These are phyloP conservation scores for Myioborus miniatus DNA, from an alignment of 2,797 vertebrate genomes.

Conservation along the genomic window DNA sequence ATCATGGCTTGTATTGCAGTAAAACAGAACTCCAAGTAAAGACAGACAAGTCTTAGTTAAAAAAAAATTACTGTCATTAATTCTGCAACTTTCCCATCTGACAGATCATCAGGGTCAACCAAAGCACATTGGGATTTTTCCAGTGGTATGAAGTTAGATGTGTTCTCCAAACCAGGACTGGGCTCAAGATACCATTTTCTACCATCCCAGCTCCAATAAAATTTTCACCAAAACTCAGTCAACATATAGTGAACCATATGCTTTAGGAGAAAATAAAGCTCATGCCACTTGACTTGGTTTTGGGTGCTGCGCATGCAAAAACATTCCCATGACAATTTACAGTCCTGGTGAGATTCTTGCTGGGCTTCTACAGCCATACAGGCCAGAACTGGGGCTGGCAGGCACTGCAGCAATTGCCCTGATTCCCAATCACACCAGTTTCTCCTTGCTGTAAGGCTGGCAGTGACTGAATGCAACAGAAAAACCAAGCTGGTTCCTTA, in stretches of 20 bases:
- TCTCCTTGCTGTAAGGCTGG: neutral
- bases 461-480: neutral
- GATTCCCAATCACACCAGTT: neutral
- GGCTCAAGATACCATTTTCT: neutral
- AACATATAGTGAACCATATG: neutral
- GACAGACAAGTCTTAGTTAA: neutral
- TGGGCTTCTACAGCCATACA: rapidly evolving
- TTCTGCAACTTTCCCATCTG: neutral
- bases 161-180: neutral
- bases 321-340: neutral
- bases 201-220: neutral
- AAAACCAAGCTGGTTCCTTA: neutral
- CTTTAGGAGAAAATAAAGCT: neutral
- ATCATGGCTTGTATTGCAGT: neutral
- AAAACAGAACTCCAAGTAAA: neutral
- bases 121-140: neutral
- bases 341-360: neutral
- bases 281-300: neutral
- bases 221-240: neutral
- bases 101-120: neutral
- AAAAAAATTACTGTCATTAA: neutral
- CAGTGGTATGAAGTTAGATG: neutral
- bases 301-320: neutral
- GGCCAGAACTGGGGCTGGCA: neutral
- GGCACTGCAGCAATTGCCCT: neutral